Evolutionary conservation across 2,888 invertebrate genomes (phyloP).

Genomic region (Lasioglossum leucozonium): DNA sequence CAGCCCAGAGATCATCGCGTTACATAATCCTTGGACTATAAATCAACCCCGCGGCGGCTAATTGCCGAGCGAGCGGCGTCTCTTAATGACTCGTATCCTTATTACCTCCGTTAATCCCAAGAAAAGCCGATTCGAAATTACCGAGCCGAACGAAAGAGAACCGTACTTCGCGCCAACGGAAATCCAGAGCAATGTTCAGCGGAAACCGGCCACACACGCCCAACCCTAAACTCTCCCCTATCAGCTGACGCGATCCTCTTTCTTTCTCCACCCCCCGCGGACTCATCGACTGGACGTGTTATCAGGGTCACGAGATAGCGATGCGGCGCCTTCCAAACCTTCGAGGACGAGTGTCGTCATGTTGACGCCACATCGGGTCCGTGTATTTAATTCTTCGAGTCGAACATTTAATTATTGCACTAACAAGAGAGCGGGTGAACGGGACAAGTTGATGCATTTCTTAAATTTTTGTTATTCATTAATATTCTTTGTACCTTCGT

Average conservation of each 20-base stretch:
- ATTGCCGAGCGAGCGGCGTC: background rate
- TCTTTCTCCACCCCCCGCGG: background rate
- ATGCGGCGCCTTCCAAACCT: background rate
- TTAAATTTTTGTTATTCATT: background rate
- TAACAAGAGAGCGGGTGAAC: background rate
- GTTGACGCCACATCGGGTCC: background rate
- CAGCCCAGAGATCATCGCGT: background rate
- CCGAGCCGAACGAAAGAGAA: background rate
- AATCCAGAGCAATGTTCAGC: background rate
- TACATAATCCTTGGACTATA: background rate
- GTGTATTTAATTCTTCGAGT: background rate
- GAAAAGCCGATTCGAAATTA: conserved; percentile 13
- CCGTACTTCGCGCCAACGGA: background rate
- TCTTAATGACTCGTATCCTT: conserved; percentile 16
- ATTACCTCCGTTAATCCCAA: background rate
- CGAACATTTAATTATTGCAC: background rate
- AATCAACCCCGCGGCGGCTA: conserved; percentile 1
- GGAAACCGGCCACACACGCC: background rate
- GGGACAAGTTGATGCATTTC: background rate
- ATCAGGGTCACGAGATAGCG: conserved; percentile 11
- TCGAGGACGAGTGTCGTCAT: background rate
- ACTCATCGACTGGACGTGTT: background rate
- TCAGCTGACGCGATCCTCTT: conserved; percentile 11
- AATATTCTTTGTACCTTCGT: too few relatives aligned
- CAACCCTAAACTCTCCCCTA: conserved; percentile 7